Percentiles rank a stretch among this genome's conserved stretches.
Conservation (phyloP, 2,797 vertebrate genomes). For the Acanthornis magna region DNA sequence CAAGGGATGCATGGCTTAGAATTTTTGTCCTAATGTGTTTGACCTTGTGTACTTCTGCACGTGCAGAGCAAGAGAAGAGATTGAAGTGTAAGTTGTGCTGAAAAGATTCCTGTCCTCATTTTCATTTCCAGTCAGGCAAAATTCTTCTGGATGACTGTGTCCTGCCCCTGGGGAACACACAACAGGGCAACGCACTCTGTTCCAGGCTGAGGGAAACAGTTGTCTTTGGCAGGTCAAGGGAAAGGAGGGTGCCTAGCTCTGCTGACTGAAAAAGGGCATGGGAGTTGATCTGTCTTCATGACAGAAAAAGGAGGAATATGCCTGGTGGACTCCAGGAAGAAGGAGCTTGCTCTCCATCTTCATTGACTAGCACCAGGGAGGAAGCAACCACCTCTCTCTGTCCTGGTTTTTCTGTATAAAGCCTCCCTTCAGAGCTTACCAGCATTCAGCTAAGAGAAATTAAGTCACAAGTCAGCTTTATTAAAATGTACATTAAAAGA, state of each 20-base stretch:
- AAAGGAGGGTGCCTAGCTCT: not conserved
- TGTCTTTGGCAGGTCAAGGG: not conserved
- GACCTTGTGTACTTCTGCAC: not conserved
- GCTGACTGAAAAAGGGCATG: not conserved
- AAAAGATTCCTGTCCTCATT: slow-evolving; percentile 30
- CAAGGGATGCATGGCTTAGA: not conserved
- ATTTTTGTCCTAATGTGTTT: slow-evolving; percentile 17
- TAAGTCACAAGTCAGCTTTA: not conserved
- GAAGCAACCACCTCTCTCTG: not conserved
- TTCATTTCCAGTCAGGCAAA: slow-evolving; percentile 34
- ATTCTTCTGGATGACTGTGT: slow-evolving; percentile 4
- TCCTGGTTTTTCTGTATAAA: fast-evolving
- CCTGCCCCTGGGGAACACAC: not conserved
- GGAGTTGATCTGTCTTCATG: not conserved
- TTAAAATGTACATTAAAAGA: not conserved
- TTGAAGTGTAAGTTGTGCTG: slow-evolving; percentile 14
- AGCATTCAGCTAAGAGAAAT: not conserved
- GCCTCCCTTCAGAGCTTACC: not conserved
- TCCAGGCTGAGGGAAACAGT: not conserved
- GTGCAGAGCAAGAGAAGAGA: not conserved
- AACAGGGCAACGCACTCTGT: not conserved
- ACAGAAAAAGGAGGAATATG: not conserved
- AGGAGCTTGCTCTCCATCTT: not conserved
- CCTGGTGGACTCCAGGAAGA: not conserved
- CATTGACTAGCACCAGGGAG: not conserved